A percentile compares a stretch with the other conserved stretches of the same genome.
These are phyloP conservation scores for Mellivora capensis DNA, from an alignment of 2,113 vertebrate genomes.

Conservation along the genomic window DNA sequence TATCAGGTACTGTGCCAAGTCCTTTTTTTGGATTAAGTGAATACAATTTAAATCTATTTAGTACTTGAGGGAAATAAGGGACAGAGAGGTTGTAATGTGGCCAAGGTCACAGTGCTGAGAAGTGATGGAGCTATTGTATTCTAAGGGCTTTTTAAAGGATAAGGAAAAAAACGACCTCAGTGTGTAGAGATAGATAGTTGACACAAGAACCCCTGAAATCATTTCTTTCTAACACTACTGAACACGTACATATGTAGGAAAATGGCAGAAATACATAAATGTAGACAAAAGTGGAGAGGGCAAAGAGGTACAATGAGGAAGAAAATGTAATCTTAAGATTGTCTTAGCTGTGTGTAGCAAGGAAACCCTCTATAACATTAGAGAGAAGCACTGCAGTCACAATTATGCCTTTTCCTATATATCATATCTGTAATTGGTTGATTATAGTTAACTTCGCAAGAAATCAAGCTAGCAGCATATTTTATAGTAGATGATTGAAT, in stretches of 20 bases:
- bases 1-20: background rate
- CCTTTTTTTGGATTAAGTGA: background rate
- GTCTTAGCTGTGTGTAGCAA: background rate
- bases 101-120: background rate
- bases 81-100: background rate
- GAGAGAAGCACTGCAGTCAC: background rate
- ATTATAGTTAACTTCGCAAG: constrained; percentile 7
- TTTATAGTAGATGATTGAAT: background rate
- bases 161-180: background rate
- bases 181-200: background rate
- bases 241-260: background rate
- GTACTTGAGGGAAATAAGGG: background rate
- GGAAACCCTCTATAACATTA: background rate
- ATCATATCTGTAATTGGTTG: background rate
- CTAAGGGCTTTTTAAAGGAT: background rate
- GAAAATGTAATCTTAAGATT: background rate
- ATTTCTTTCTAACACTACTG: background rate
- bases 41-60: background rate
- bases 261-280: background rate
- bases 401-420: background rate
- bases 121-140: background rate
- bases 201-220: background rate
- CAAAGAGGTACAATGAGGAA: background rate
- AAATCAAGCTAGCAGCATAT: constrained; percentile 5
- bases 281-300: background rate